Percentiles rank a stretch among this genome's conserved stretches.
phyloP scores from a whole-genome alignment of 2,113 vertebrate genomes.

The Catagonus wagneri region DNA sequence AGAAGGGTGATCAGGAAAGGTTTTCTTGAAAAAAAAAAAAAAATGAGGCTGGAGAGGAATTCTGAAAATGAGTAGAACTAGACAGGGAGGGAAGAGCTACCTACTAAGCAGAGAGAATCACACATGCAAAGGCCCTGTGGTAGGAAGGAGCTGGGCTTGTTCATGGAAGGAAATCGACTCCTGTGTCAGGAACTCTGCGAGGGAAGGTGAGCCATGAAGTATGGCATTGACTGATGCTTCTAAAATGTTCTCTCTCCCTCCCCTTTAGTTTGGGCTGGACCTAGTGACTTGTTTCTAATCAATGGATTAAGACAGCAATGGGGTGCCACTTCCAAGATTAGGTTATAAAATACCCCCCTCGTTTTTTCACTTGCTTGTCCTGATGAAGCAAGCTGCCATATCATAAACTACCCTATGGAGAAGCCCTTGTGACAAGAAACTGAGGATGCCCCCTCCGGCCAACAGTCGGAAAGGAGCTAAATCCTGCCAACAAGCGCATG shows the following conservation, averaged over 20 bases:
- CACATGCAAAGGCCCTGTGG: background rate
- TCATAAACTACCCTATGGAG: background rate
- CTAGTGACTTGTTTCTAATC: background rate
- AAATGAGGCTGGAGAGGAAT: background rate
- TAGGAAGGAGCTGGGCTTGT: background rate
- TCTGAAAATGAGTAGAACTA: background rate
- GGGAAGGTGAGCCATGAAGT: background rate
- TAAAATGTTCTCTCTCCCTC: background rate
- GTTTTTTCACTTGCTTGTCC: background rate
- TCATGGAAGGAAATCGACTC: too few species aligned
- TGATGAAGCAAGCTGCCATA: background rate
- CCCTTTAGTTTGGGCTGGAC: background rate
- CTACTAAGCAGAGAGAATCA: background rate
- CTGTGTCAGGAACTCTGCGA: background rate
- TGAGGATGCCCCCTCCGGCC: background rate
- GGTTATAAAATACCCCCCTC: background rate
- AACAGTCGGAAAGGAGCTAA: background rate
- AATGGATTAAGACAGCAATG: background rate
- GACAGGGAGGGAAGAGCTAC: background rate
- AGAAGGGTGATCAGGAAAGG: background rate
- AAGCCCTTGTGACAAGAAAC: background rate
- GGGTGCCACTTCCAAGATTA: background rate
- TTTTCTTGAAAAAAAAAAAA: background rate
- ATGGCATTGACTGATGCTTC: background rate
- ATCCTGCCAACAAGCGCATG: background rate